Evolutionary conservation across 2,888 invertebrate species (phyloP).

Genomic region (Balanococcus diminutus): DNA sequence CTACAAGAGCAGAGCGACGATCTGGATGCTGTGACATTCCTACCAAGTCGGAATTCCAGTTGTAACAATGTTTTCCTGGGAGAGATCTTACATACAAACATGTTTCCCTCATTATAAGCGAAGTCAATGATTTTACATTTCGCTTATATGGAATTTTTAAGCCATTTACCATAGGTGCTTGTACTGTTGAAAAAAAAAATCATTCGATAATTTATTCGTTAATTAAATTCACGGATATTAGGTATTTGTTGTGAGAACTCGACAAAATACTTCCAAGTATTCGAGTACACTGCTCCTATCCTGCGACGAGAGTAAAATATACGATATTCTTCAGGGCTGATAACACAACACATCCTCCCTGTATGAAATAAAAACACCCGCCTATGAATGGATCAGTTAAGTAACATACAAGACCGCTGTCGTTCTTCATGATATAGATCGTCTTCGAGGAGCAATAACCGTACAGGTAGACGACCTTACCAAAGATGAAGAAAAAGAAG

Average conservation of each 20-base stretch:
- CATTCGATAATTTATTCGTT: background rate
- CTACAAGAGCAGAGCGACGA: conserved; percentile 26
- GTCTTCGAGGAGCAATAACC: conserved; percentile 42
- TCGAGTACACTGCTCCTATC: background rate
- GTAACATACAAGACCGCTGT: background rate
- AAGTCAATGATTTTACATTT: background rate
- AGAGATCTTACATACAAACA: background rate
- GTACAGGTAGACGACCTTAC: conserved; percentile 47
- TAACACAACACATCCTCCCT: background rate
- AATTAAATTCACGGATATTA: background rate
- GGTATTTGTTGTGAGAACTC: background rate
- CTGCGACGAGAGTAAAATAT: background rate
- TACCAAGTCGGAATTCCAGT: conserved; percentile 9
- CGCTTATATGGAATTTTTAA: background rate
- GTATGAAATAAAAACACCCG: background rate
- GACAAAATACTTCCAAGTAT: background rate
- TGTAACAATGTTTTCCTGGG: conserved; percentile 9
- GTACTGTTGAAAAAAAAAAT: background rate
- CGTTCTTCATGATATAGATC: conserved; percentile 28
- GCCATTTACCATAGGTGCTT: background rate
- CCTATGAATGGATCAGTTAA: conserved; percentile 12
- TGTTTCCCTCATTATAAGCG: background rate
- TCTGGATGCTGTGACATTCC: conserved; percentile 19
- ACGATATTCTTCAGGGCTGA: background rate
- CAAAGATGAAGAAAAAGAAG: conserved; percentile 41